Base-by-base conservation (phyloP, 2,888 invertebrate species). In the Cephus spinipes region DNA sequence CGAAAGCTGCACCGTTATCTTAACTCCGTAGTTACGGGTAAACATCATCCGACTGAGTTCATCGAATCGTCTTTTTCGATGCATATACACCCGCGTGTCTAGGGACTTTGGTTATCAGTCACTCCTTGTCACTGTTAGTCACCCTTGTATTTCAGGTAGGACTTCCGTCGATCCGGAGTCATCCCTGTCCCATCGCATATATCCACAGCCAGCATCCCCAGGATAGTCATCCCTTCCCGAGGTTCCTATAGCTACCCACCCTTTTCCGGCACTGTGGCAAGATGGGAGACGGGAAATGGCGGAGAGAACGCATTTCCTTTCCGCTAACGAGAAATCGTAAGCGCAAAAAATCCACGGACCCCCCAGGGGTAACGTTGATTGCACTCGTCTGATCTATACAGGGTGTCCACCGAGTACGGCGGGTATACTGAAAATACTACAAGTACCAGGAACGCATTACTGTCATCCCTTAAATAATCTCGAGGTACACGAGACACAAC, bases 21-120 rank as follows among this genome's bases (percentile, higher is more conserved):
- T 23, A 23, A 55, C 55, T 55, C 23, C 23, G 6, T 55, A 9
- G 23, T 55, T 23, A 55, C 55, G 55, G 55, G 15, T 55, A 23
- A 55, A 55, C 23, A 15, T 55, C 55, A 55, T 23, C 1, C 1
- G 55, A 55, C 55, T 23, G 23, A 55, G 23, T 55, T 55, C 55
- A 23, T 23, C 23, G 55, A 6, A 23, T 23, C 2, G 23, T 55
- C 15, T 55, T 23, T 55, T 23, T 23, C 23, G 23, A 4, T 23
- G 55, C 23, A 55, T 23, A 55, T 23, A 40, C 12, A 35, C 11
- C 1, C 11, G 32, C 32, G 32, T 32, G 32, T 32, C 73, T 35
- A 12, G 69, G 40, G 69, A 74, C n/a, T 77, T 74, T 68, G 36
- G 74, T 40, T 73, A 77, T 77, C 74, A 77, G 68, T 74, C 74